phyloP scores from a whole-genome alignment of 2,113 vertebrate genomes.

The Gorsachius goisagi region DNA sequence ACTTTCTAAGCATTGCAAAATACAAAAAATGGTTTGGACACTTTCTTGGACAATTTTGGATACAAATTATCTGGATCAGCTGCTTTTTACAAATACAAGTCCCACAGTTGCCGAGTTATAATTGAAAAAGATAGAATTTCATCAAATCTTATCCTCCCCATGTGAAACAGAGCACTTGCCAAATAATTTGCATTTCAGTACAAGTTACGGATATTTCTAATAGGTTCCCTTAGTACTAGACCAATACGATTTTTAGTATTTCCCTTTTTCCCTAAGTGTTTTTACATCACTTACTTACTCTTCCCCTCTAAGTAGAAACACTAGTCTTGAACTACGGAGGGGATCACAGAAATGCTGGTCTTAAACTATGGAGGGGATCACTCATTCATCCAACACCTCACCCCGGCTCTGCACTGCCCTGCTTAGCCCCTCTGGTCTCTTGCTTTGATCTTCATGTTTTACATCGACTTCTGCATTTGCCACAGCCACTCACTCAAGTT shows the following conservation, averaged over 20 bases:
- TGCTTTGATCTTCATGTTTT: not conserved
- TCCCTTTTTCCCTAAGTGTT: not conserved
- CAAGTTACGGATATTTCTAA: not conserved
- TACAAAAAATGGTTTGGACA: not conserved
- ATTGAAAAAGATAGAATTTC: not conserved
- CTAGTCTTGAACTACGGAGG: not conserved
- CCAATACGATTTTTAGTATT: not conserved
- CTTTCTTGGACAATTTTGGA: not conserved
- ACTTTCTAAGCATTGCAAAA: not conserved
- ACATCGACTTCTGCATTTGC: not conserved
- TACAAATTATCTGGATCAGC: not conserved
- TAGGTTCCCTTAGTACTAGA: not conserved
- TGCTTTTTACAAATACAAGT: not conserved
- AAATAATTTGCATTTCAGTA: not conserved
- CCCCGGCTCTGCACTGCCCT: rapidly evolving
- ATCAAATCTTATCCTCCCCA: not conserved
- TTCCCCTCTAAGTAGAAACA: not conserved
- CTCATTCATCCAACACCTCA: not conserved
- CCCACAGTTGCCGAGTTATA: not conserved
- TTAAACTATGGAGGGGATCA: not conserved
- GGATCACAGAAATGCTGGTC: too few species aligned
- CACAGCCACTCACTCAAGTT: rapidly evolving
- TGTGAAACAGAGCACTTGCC: not conserved
- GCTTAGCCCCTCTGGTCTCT: not conserved
- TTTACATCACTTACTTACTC: not conserved